A percentile compares a stretch with the other conserved stretches of the same genome.
Conservation (phyloP, 2,113 vertebrate species). For the Sterna hirundo region DNA sequence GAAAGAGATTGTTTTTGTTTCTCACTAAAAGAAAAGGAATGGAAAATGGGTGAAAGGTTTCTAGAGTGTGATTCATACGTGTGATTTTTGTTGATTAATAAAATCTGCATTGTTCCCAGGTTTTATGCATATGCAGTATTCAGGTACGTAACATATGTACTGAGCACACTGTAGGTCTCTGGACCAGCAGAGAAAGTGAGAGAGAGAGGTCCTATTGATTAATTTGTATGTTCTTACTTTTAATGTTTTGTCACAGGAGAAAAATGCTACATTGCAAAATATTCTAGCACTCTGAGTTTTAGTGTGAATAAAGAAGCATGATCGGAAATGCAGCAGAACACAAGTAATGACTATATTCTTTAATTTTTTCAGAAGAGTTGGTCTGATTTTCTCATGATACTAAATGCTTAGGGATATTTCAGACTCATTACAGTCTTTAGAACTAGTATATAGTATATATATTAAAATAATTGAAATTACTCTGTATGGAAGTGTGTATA, state of each 20-base stretch:
- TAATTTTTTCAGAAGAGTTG: neutral
- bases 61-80: neutral
- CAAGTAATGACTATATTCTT: neutral
- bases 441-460: neutral
- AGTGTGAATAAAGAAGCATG: neutral
- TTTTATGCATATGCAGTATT: neutral
- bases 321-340: neutral
- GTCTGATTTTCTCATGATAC: neutral
- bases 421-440: neutral
- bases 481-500: neutral
- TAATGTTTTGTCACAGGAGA: neutral
- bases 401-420: neutral
- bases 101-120: neutral
- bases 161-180: neutral
- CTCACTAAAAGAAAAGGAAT: neutral
- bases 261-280: neutral
- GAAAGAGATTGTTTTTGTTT: neutral
- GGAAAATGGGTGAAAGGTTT: neutral
- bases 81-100: neutral
- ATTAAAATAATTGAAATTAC: neutral
- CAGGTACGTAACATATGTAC: accelerated
- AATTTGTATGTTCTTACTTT: neutral
- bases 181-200: neutral
- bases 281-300: neutral
- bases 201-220: neutral